Base-by-base conservation (phyloP, 2,888 invertebrate genomes). In the Napeogenes inachia region DNA sequence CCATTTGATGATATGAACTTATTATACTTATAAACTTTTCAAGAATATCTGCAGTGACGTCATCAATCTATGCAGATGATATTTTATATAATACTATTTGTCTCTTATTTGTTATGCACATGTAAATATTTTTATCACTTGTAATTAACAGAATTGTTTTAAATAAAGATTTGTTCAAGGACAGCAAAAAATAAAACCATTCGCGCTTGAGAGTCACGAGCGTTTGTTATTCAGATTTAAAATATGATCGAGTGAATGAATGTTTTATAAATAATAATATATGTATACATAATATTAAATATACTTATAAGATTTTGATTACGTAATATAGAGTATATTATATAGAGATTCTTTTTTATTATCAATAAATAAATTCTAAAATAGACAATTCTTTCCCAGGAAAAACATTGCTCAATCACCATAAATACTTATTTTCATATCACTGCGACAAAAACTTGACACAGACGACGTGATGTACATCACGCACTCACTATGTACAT, bases 381-480 rank as follows among this genome's bases (percentile, higher is more conserved):
- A 42, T 42, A 42, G 42, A 42, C 10, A 42, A 45, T 46, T 54
- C n/a, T 60, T 61, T 56, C 59, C 47, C 54, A 42, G 56, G 54
- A 54, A 55, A 56, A 61, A 60, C 55, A 54, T 69, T 59, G 63
- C 57, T 60, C 60, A 62, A 62, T 66, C 67, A 59, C 55, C 55
- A 56, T 57, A 61, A 64, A 65, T 60, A 69, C 61, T 47, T 61
- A 66, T 64, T 66, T 63, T 70, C 65, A 68, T 68, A 66, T 68
- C 65, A 63, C 66, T 70, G 61, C 64, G 64, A 70, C 68, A 67
- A 68, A 70, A 70, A 68, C 67, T 61, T 63, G 60, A 61, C 61
- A 56, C 55, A 35, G 62, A 46, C 63, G 56, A 59, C 60, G 68
- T 65, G 59, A 35, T 62, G 65, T 60, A 62, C 62, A 62, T 59